A percentile compares a stretch with the other conserved stretches of the same genome.
Evolutionary conservation across 2,888 invertebrate genomes (phyloP).

Genomic region (Leptopilina myrica): DNA sequence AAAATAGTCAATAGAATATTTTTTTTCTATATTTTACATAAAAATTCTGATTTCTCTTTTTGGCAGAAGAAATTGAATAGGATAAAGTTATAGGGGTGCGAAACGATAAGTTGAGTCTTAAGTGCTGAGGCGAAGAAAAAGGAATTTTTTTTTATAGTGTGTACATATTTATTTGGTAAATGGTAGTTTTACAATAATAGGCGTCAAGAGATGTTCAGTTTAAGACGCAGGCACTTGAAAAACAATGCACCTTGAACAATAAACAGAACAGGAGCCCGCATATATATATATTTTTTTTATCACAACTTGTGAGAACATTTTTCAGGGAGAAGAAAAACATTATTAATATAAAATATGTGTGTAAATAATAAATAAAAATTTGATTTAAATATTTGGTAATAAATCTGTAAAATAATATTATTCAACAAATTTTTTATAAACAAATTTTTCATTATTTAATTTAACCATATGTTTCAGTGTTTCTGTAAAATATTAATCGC

Average conservation of each 20-base stretch:
- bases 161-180: no score
- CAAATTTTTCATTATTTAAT: no score
- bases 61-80: conserved; percentile 8
- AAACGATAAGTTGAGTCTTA: background rate
- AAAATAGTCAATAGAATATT: no score
- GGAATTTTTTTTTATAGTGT: background rate
- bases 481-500: no score
- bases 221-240: conserved; percentile 26
- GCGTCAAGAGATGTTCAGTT: conserved; percentile 37
- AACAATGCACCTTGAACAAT: conserved; percentile 27
- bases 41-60: background rate
- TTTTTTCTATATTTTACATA: no score
- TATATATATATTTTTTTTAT: background rate
- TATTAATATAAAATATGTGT: no score
- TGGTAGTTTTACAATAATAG: conserved; percentile 17
- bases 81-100: conserved; percentile 38
- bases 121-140: conserved; percentile 6
- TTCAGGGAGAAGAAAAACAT: background rate
- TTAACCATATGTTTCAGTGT: no score
- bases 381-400: no score
- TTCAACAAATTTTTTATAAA: no score
- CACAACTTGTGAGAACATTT: conserved; percentile 14
- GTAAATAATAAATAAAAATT: no score
- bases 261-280: conserved; percentile 12
- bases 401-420: no score